Evolutionary conservation across 1,140 invertebrate genomes (phyloP).

Genomic region (Uloborus diversus): DNA sequence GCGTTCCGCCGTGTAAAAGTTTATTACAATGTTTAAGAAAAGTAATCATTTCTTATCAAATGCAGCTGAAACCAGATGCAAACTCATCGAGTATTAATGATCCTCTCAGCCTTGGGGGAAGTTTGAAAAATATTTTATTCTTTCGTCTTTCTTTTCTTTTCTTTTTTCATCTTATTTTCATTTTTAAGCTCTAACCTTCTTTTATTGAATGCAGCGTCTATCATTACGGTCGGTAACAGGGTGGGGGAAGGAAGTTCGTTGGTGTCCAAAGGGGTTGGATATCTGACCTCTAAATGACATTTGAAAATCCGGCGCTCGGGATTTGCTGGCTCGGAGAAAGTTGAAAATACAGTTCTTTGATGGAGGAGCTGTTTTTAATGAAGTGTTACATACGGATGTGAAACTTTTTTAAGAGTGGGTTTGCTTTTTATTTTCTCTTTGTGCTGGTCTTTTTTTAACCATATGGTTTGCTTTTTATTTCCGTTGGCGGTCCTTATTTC

Average conservation of each 20-base stretch:
- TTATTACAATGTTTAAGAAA: conserved; percentile 53
- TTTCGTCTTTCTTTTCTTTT: neutral
- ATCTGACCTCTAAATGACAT: conserved; percentile 36
- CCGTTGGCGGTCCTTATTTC: too few species aligned
- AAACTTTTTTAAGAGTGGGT: too few species aligned
- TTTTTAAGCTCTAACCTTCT: neutral
- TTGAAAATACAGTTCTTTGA: too few species aligned
- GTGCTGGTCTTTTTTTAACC: too few species aligned
- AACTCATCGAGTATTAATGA: conserved; percentile 48
- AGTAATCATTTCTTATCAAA: conserved; percentile 51
- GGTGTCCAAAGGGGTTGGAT: neutral
- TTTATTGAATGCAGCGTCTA: neutral
- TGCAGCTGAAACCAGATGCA: conserved; percentile 17
- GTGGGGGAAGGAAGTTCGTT: conserved; percentile 3
- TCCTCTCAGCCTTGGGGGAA: neutral
- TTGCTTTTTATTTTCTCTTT: too few species aligned
- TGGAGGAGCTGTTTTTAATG: too few species aligned
- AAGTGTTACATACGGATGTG: too few species aligned
- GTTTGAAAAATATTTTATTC: conserved; percentile 22
- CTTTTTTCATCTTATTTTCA: conserved; percentile 15
- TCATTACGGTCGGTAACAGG: conserved; percentile 14
- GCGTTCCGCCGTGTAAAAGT: neutral
- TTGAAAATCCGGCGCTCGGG: neutral
- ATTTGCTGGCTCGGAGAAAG: too few species aligned
- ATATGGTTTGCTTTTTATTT: too few species aligned